A percentile compares a stretch with the other conserved stretches of the same genome.
These are phyloP conservation scores for Eufriesea mexicana DNA, from an alignment of 1,140 invertebrate genomes.

Conservation along the genomic window DNA sequence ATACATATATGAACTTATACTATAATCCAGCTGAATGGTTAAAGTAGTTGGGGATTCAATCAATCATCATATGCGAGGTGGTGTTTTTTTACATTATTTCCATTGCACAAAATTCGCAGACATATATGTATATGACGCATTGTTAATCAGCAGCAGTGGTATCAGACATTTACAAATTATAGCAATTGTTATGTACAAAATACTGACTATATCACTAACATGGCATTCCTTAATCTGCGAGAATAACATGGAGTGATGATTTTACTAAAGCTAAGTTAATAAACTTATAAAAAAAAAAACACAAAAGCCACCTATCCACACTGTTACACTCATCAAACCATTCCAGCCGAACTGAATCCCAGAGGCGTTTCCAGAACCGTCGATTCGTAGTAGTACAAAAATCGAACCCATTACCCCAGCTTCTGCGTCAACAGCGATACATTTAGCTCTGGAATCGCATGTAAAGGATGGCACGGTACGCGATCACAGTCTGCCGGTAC, in stretches of 20 bases:
- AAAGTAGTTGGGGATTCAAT: no score
- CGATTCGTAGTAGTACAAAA: not conserved
- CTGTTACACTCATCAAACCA: not conserved
- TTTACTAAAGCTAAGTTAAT: not conserved
- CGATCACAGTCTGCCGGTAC: not conserved
- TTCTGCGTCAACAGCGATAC: not conserved
- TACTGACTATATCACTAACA: no score
- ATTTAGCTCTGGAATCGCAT: slow-evolving; percentile 13
- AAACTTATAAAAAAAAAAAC: not conserved
- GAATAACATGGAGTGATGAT: not conserved
- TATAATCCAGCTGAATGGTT: no score
- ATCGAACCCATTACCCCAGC: not conserved
- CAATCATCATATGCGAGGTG: no score
- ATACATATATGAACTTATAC: no score
- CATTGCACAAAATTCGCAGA: no score
- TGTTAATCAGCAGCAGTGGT: no score
- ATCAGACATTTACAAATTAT: no score
- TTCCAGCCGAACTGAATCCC: not conserved
- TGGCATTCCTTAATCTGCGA: no score
- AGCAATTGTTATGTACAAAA: no score
- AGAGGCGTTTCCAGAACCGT: not conserved
- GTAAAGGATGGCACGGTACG: not conserved
- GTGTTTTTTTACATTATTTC: no score
- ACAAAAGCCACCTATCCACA: not conserved
- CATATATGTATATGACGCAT: no score